Percentiles rank a stretch among this genome's conserved stretches.
Conservation (phyloP, 2,888 invertebrate genomes). For the Agrotis puta region DNA sequence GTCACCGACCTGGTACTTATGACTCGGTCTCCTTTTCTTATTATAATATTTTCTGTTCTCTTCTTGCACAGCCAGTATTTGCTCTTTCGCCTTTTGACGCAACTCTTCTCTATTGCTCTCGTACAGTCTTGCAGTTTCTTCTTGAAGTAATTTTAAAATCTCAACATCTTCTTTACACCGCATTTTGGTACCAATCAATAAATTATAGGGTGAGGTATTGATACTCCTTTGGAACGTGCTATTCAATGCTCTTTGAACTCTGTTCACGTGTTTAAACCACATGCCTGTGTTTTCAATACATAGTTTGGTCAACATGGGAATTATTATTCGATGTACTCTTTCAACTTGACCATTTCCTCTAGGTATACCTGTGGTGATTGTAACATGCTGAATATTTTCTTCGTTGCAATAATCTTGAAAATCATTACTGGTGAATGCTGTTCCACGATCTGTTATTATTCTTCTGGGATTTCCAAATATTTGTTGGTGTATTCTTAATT, state of each 20-base stretch:
- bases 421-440: too few species aligned
- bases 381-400: too few species aligned
- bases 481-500: too few species aligned
- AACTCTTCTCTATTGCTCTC: not conserved
- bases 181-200: not conserved
- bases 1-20: too few species aligned
- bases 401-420: too few species aligned
- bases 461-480: too few species aligned
- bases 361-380: too few species aligned
- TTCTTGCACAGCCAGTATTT: not conserved
- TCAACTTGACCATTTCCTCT: not conserved
- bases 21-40: too few species aligned
- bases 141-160: not conserved
- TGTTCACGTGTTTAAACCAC: slow-evolving; percentile 1
- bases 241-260: slow-evolving; percentile 4
- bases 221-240: slow-evolving; percentile 26
- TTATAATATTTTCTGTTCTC: too few species aligned
- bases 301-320: not conserved
- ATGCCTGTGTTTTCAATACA: not conserved
- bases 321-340: not conserved
- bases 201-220: slow-evolving; percentile 44
- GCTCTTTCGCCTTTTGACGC: not conserved
- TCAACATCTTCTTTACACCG: too few species aligned
- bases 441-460: too few species aligned
- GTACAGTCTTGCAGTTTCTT: too few species aligned